Evolutionary conservation across 1,140 invertebrate genomes (phyloP), one percentile per base, ranked within the genome.

Genomic region (Mercenaria mercenaria): DNA sequence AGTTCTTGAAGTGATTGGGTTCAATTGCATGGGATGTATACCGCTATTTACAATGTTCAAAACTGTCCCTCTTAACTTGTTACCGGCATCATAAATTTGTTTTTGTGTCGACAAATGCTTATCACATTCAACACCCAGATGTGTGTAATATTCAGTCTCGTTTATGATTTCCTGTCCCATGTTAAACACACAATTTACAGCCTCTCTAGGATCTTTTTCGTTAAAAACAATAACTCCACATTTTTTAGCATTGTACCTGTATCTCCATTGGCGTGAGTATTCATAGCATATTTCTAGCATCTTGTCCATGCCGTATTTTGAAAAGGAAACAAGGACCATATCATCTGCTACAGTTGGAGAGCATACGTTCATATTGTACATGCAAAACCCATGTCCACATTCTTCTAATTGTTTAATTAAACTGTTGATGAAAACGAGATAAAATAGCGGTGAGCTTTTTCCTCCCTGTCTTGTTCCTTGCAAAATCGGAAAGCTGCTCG

Each of bases 261-360:
- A 85, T 6, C 67, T 29, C 52, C 79, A 81, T 39, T 43, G 47
- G 3, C 61, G 41, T 34, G 82, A 72, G n/a, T 85, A 85, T 3
- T 72, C 50, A 13, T 74, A 0, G 26, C 82, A 85, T 20, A 85
- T 85, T 1, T 50, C 64, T 18, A 72, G 1, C 67, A 85, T 72
- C 8, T 72, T 50, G 13, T 85, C 41, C 6, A 82, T 18, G 13
- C 80, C 80, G 1, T 37, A 15, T 15, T 41, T 67, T 26, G 80
- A 82, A 43, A 50, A 85, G 4, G 82, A 85, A 6, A 85, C 11
- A 15, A 85, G 29, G 0, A 85, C 41, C 82, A 72, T 85, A 41
- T 85, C 80, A n/a, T 82, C 80, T 43, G 80, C 56, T 4, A 82
- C 61, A 8, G 82, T 72, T 32, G 67, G 82, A 1, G 64, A 52